These are phyloP conservation scores for Deilephila porcellus DNA, from an alignment of 2,888 invertebrate species.

Conservation along the genomic window DNA sequence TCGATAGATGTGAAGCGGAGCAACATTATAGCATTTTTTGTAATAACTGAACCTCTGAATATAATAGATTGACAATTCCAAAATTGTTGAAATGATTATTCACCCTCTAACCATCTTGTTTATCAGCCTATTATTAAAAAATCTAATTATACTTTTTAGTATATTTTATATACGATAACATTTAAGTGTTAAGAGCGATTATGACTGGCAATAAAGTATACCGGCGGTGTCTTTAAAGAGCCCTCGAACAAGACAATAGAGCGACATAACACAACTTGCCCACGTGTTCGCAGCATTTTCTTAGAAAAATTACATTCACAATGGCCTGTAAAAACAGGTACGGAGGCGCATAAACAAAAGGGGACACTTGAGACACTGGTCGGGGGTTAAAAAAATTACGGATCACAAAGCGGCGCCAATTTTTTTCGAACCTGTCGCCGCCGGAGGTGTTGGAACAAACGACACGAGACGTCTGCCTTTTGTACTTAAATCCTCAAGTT, in stretches of 20 bases:
- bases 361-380: constrained; percentile 58
- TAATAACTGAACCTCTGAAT: too few species aligned
- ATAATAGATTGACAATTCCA: too few species aligned
- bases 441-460: constrained; percentile 77
- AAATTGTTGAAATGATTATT: too few species aligned
- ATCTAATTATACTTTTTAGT: too few species aligned
- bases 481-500: constrained; percentile 67
- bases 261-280: constrained; percentile 49
- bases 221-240: constrained; percentile 51
- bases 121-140: too few species aligned
- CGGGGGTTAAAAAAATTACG: constrained; percentile 54
- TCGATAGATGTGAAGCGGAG: too few species aligned
- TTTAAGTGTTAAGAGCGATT: constrained; percentile 11
- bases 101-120: too few species aligned
- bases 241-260: constrained; percentile 54
- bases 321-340: constrained; percentile 65
- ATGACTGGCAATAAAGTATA: constrained; percentile 29
- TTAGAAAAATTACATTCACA: constrained; percentile 56
- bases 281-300: constrained; percentile 68
- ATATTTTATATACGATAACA: not conserved
- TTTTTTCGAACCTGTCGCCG: constrained; percentile 66
- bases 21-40: too few species aligned
- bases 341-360: constrained; percentile 63
- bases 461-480: constrained; percentile 79
- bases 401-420: constrained; percentile 75